Evolutionary conservation across 1,140 invertebrate genomes (phyloP).

Genomic region (Sycophaga agraensis): DNA sequence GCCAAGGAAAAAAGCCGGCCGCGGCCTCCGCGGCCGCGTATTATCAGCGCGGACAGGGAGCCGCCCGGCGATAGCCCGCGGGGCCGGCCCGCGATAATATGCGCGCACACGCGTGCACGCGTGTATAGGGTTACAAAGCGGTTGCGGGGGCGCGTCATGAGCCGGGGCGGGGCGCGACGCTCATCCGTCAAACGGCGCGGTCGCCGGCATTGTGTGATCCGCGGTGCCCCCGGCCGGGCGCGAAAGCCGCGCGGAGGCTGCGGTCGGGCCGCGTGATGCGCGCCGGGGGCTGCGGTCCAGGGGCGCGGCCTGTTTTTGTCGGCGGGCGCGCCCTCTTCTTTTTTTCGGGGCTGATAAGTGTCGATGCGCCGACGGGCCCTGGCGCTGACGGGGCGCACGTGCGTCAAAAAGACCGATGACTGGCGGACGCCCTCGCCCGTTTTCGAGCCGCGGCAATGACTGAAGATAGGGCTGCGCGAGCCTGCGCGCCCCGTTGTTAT

Average conservation of each 20-base stretch:
- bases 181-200: conserved; percentile 10
- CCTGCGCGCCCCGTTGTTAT: too few relatives aligned
- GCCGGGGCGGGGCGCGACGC: neutral
- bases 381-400: too few relatives aligned
- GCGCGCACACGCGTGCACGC: too few relatives aligned
- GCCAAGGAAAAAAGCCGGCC: too few relatives aligned
- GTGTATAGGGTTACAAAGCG: neutral
- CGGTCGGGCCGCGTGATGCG: neutral
- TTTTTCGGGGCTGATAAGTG: neutral
- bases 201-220: neutral
- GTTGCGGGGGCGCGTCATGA: neutral
- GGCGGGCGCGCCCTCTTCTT: neutral
- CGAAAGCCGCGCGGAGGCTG: neutral
- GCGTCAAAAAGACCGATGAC: too few relatives aligned
- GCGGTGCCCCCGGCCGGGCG: neutral
- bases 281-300: neutral
- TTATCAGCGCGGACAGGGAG: too few relatives aligned
- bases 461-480: too few relatives aligned
- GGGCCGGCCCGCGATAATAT: too few relatives aligned
- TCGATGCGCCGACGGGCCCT: too few relatives aligned
- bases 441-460: too few relatives aligned
- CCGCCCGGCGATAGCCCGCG: neutral
- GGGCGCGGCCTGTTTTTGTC: neutral
- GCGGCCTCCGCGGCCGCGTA: too few relatives aligned
- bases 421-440: too few relatives aligned